Base-by-base conservation (phyloP, 2,888 invertebrate species). In the Scaeva pyrastri region DNA sequence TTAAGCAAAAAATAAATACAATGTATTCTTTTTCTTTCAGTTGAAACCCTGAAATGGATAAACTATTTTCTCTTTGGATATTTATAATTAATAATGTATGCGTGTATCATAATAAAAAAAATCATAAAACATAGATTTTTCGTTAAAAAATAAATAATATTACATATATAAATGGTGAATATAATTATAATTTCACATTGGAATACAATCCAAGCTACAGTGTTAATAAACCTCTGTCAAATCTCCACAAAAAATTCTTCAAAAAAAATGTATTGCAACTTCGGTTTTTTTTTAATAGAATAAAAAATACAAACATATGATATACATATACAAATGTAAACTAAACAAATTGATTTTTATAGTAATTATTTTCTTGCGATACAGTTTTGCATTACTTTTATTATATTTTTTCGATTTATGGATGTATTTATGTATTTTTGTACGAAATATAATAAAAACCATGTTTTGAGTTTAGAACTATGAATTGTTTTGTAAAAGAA, bases 361-460 rank as follows among this genome's bases (percentile, higher is more conserved):
- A n/a, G n/a, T n/a, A 70, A 76, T 81, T 77, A 56, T 72, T 76
- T 76, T 76, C 62, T 76, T 68, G 80, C 72, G 55, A 75, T 68
- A 66, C 79, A 71, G 60, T 81, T 86, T 86, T 86, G 74, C 74
- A 52, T 23, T 23, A 52, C 1, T 52, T 74, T 86, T 71, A 71
- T 68, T 76, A 81, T 79, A 79, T 73, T 74, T 75, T 74, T 84
- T 87, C 64, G 48, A 84, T 77, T 76, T 80, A 85, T 77, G 68
- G 56, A 79, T 87, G 84, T 87, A 83, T 87, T 82, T 87, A 84
- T 84, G 87, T 83, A 84, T 87, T 85, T 88, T 85, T 88, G 87
- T 85, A 85, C 87, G 87, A 83, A 85, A 85, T 80, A 85, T 85
- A 87, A 71, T 26, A 79, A 36, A 76, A 66, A 80, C 72, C 66